Evolutionary conservation across 2,797 vertebrate species (phyloP).

Genomic region (Chelmon rostratus): DNA sequence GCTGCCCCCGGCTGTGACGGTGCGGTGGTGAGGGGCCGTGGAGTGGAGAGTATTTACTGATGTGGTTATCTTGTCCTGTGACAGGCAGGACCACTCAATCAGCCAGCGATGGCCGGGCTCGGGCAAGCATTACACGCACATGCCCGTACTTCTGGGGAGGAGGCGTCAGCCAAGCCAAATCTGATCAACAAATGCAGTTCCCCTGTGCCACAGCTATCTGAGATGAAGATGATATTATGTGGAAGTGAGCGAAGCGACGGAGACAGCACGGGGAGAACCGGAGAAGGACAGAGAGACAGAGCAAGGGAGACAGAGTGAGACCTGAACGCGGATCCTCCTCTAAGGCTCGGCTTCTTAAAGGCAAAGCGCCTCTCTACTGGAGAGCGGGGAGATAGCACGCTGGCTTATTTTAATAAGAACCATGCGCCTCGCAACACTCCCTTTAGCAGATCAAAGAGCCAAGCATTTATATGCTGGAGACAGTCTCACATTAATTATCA

Average conservation of each 20-base stretch:
- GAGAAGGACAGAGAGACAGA: slow-evolving; percentile 36
- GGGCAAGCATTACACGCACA: slow-evolving; percentile 90
- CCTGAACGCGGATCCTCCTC: slow-evolving; percentile 86
- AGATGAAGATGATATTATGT: slow-evolving; percentile 98
- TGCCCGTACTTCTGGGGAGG: slow-evolving; percentile 89
- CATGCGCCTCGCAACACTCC: slow-evolving; percentile 53
- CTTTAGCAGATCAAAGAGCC: slow-evolving; percentile 68
- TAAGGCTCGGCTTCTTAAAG: slow-evolving; percentile 80
- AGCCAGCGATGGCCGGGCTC: slow-evolving; percentile 77
- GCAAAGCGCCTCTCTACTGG: slow-evolving; percentile 73
- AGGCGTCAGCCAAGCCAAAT: slow-evolving; percentile 94
- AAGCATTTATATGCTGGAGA: slow-evolving; percentile 66
- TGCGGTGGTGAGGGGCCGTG: slow-evolving; percentile 83
- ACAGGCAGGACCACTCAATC: slow-evolving; percentile 98
- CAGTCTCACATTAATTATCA: slow-evolving; percentile 73
- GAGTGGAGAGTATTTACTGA: slow-evolving; percentile 94
- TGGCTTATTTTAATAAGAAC: slow-evolving; percentile 65
- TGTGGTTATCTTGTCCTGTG: slow-evolving; percentile 97
- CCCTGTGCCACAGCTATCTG: slow-evolving; percentile 93
- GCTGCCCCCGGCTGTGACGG: slow-evolving; percentile 81
- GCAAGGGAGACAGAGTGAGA: slow-evolving; percentile 71
- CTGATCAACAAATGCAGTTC: slow-evolving; percentile 97
- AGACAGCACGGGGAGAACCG: slow-evolving; percentile 83
- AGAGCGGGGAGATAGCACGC: slow-evolving; percentile 54
- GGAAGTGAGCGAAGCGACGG: slow-evolving; percentile 94